These are phyloP conservation scores for Caerostris darwini DNA, from an alignment of 1,140 invertebrate genomes.

Conservation along the genomic window DNA sequence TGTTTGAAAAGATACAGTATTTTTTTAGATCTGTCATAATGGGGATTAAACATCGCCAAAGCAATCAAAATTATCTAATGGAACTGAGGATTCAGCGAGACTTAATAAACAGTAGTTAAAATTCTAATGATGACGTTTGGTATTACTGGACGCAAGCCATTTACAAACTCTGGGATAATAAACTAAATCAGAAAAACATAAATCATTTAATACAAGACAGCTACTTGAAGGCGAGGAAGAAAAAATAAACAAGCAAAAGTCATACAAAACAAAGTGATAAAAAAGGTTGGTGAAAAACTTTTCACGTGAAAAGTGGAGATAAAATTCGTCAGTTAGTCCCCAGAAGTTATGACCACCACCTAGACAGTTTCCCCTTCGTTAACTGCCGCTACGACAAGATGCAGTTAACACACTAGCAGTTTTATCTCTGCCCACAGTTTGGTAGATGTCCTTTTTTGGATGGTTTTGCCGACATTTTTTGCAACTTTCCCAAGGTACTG, in stretches of 20 bases:
- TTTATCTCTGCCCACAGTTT: conserved; percentile 48
- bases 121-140: too few relatives aligned
- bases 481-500: background rate
- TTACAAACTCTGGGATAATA: too few relatives aligned
- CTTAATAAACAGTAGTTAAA: too few relatives aligned
- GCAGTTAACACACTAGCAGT: conserved; percentile 62
- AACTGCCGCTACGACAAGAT: conserved; percentile 50
- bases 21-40: too few relatives aligned
- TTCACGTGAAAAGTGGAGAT: conserved; percentile 66
- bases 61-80: too few relatives aligned
- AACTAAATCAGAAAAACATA: too few relatives aligned
- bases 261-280: background rate
- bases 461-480: conserved; percentile 26
- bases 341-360: conserved; percentile 63
- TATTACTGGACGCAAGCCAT: too few relatives aligned
- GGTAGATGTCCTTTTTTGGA: conserved; percentile 42
- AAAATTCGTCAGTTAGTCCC: conserved; percentile 49
- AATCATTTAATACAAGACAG: background rate
- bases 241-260: background rate
- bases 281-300: conserved; percentile 33
- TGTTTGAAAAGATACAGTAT: too few relatives aligned
- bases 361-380: conserved; percentile 33
- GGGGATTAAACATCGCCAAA: too few relatives aligned
- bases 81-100: too few relatives aligned
- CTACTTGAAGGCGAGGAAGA: background rate